These are phyloP conservation scores for Drosophila anomalata DNA, from an alignment of 2,888 invertebrate genomes.

Conservation along the genomic window DNA sequence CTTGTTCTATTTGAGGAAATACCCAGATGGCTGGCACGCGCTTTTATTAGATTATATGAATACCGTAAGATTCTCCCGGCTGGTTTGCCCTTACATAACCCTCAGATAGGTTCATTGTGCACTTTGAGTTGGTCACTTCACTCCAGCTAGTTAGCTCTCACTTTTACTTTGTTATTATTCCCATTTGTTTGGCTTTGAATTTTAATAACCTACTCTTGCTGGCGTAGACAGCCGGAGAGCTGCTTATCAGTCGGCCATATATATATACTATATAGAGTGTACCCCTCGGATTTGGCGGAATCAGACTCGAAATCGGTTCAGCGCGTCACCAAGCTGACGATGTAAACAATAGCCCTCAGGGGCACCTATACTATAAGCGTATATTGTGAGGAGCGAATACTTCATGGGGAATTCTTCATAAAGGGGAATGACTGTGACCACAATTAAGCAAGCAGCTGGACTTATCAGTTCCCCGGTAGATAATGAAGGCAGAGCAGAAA, in stretches of 20 bases:
- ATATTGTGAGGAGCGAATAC: neutral
- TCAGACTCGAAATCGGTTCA: conserved; percentile 4
- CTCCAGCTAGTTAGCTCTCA: conserved; percentile 25
- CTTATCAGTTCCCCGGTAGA: conserved; percentile 28
- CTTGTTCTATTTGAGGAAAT: neutral
- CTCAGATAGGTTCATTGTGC: conserved; percentile 37
- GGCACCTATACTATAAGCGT: neutral
- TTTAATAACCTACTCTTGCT: conserved; percentile 36
- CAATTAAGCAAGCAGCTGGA: conserved; percentile 6
- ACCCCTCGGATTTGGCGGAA: conserved; percentile 11
- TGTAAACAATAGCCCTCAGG: conserved; percentile 21
- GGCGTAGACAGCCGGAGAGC: conserved; percentile 30
- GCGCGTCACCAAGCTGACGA: conserved; percentile 37
- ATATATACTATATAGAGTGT: neutral
- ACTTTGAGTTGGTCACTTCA: conserved; percentile 38
- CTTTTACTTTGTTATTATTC: conserved; percentile 31
- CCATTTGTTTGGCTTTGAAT: conserved; percentile 32
- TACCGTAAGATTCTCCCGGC: conserved; percentile 1
- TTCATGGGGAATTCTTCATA: conserved; percentile 54
- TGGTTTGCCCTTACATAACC: conserved; percentile 17
- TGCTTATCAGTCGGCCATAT: conserved; percentile 19
- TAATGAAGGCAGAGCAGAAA: conserved; percentile 3
- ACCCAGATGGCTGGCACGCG: conserved; percentile 24
- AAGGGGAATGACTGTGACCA: conserved; percentile 61
- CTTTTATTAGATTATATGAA: neutral